Evolutionary conservation across 2,797 vertebrate species (phyloP).

Genomic region (Acropternis orthonyx): DNA sequence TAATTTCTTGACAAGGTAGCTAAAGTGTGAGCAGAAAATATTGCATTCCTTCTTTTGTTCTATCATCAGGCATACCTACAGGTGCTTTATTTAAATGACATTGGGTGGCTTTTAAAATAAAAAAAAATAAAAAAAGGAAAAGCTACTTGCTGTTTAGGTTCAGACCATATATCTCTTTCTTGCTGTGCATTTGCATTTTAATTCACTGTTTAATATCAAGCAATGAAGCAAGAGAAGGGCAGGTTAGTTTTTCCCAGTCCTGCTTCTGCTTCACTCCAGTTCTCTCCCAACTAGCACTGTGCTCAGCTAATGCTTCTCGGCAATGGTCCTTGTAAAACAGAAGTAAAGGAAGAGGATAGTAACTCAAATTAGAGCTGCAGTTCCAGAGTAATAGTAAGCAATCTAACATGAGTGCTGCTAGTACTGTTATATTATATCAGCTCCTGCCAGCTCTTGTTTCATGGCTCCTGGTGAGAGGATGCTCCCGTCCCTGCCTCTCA

Average conservation of each 20-base stretch:
- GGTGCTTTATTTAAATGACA: slow-evolving; percentile 70
- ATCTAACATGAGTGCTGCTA: slow-evolving; percentile 63
- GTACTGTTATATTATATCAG: slow-evolving; percentile 56
- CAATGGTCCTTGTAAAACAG: slow-evolving; percentile 9
- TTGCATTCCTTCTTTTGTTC: neutral
- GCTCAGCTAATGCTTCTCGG: slow-evolving; percentile 66
- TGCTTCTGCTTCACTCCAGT: slow-evolving; percentile 55
- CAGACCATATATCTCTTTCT: slow-evolving; percentile 67
- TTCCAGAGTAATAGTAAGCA: slow-evolving; percentile 49
- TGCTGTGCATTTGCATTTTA: slow-evolving; percentile 65
- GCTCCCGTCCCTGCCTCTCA: slow-evolving; percentile 63
- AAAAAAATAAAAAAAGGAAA: neutral
- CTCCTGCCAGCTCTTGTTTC: slow-evolving; percentile 65
- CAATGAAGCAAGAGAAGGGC: slow-evolving; percentile 65
- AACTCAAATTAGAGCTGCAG: slow-evolving; percentile 52
- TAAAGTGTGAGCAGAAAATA: slow-evolving; percentile 47
- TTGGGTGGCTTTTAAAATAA: slow-evolving; percentile 40
- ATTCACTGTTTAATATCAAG: slow-evolving; percentile 66
- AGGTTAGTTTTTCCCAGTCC: slow-evolving; percentile 46
- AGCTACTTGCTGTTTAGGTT: slow-evolving; percentile 52
- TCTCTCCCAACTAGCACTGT: slow-evolving; percentile 57
- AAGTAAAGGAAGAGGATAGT: slow-evolving; percentile 18
- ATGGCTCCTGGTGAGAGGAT: slow-evolving; percentile 49
- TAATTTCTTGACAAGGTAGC: slow-evolving; percentile 56
- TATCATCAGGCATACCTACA: slow-evolving; percentile 68